Conservation (phyloP, 2,888 invertebrate genomes). For the Pasiphila rectangulata region DNA sequence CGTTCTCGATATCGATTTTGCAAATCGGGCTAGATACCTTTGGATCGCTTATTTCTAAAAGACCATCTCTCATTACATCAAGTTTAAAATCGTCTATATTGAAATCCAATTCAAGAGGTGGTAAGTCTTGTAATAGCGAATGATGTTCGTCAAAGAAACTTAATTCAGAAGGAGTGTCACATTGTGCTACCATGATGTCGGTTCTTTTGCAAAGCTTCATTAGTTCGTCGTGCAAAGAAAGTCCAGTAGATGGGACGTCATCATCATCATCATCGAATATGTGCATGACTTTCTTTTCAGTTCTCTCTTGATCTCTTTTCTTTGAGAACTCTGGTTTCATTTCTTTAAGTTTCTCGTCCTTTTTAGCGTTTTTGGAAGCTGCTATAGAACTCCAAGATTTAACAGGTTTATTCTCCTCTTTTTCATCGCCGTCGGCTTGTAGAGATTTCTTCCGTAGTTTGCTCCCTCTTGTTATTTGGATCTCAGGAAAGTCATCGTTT, state of each 20-base stretch:
- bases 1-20: slow-evolving; percentile 72
- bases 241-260: slow-evolving; percentile 41
- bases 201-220: slow-evolving; percentile 69
- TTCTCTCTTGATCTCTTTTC: slow-evolving; percentile 20
- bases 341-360: slow-evolving; percentile 34
- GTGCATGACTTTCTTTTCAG: slow-evolving; percentile 17
- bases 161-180: slow-evolving; percentile 67
- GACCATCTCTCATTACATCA: slow-evolving; percentile 72
- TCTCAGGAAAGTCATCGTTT: slow-evolving; percentile 72
- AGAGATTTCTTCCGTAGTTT: slow-evolving; percentile 64
- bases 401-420: slow-evolving; percentile 52
- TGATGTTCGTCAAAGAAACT: slow-evolving; percentile 75
- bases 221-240: slow-evolving; percentile 67
- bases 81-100: slow-evolving; percentile 70
- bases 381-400: slow-evolving; percentile 81
- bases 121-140: slow-evolving; percentile 57
- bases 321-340: slow-evolving; percentile 26
- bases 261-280: slow-evolving; percentile 36
- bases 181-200: slow-evolving; percentile 74
- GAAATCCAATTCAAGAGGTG: slow-evolving; percentile 68
- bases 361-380: slow-evolving; percentile 56
- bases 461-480: slow-evolving; percentile 65
- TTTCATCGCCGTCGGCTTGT: slow-evolving; percentile 41
- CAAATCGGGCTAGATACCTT: slow-evolving; percentile 68
- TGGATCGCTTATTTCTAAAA: slow-evolving; percentile 58